Base-by-base conservation (phyloP, 1,140 invertebrate species). In the Grapholita molesta region DNA sequence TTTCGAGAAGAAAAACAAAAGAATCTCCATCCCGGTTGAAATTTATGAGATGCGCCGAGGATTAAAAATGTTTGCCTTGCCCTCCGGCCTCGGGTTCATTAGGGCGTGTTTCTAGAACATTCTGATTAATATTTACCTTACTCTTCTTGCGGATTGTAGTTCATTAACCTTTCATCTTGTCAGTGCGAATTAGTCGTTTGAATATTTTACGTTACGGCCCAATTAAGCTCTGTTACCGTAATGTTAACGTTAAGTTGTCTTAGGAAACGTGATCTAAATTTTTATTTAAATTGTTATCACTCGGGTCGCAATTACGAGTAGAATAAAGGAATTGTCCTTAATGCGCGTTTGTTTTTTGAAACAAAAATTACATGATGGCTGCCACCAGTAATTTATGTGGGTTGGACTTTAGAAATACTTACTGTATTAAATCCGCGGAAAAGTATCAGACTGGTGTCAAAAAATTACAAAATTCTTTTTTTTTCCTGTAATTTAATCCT, bases 61-160 rank as follows among this genome's bases (percentile, higher is more conserved):
- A 89, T 89, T 89, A 88, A 89, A 88, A 89, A 88, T 89, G 85
- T 87, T 89, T 87, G 83, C 83, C 73, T 75, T 84, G 79, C 87
- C 85, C 85, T 87, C 83, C 12, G 85, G 75, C 74, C 76, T 70
- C 72, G 78, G 76, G 82, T 89, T 88, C 83, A 89, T 88, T 89
- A 88, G 80, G 76, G 64, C 78, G 72, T 80, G 77, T 84, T 83
- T 81, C 82, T 81, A 74, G 72, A 83, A 85, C 85, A 80, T 84
- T 86, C 79, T 84, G 84, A 89, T 87, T 88, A 88, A 88, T 88
- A 87, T 89, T 89, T 89, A 84, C 81, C 81, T 85, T 87, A 77
- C 83, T 83, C 83, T 89, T 85, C 82, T 84, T 82, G 75, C 67
- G 75, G 77, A 77, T 79, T 81, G 76, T 81, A 79, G 73, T 79